Conservation (phyloP, 2,113 vertebrate species). For the Engraulis encrasicolus region DNA sequence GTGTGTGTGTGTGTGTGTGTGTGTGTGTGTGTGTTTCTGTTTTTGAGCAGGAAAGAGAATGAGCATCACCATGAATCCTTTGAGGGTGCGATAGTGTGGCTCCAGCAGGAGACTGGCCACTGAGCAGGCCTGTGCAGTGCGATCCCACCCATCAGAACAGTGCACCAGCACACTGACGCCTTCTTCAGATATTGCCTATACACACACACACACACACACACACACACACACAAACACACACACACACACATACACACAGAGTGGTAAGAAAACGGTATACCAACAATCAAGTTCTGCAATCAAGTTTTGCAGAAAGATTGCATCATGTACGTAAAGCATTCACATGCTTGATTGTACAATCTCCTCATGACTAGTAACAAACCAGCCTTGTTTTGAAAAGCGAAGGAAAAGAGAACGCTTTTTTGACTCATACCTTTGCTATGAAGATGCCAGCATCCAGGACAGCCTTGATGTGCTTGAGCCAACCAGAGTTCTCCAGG, state of each 20-base stretch:
- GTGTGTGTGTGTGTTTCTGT: too few species aligned
- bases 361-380: too few species aligned
- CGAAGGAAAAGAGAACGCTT: too few species aligned
- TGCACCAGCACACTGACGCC: conserved; percentile 78
- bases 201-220: conserved; percentile 25
- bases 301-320: too few species aligned
- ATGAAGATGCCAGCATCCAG: conserved; percentile 82
- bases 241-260: neutral
- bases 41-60: too few species aligned
- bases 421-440: conserved; percentile 84
- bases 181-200: conserved; percentile 76
- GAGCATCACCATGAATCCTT: conserved; percentile 84
- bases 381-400: too few species aligned
- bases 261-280: too few species aligned
- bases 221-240: neutral
- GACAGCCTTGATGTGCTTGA: conserved; percentile 83
- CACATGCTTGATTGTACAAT: too few species aligned
- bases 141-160: conserved; percentile 83
- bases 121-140: conserved; percentile 82
- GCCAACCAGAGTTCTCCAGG: conserved; percentile 83
- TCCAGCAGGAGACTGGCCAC: conserved; percentile 78
- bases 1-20: too few species aligned
- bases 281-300: too few species aligned
- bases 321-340: too few species aligned
- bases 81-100: conserved; percentile 80